Base-by-base conservation (phyloP, 2,113 vertebrate species). In the Notarius quadriscutis region DNA sequence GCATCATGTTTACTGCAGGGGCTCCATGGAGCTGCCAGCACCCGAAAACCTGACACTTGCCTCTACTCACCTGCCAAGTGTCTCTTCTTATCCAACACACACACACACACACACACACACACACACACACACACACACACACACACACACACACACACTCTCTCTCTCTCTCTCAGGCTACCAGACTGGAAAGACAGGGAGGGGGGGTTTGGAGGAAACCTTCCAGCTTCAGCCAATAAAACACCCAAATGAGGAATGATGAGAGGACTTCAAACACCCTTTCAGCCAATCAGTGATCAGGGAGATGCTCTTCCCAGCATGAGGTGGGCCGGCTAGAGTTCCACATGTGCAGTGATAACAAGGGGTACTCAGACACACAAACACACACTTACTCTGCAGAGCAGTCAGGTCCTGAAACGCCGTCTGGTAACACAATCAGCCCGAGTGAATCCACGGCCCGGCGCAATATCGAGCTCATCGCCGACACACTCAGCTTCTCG, bases 401-500 rank as follows among this genome's bases (percentile, higher is more conserved):
- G 53, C 93, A 88, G 57, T 94, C 93, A 91, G 87, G 41, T 91
- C 94, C 92, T 91, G 93, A 90, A 86, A 18, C 4, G 22, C 88
- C 18, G 41, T 80, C 91, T 0, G 91, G 94, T 82, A 96, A 85
- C 89, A 99, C 92, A 12, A 81, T 94, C 91, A 99, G 93, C n/a
- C 97, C 97, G 82, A 99, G 95, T 3, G 94, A 95, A 69, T 90
- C 92, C 89, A 98, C 89, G 0, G 98, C 98, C 88, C 97, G 93
- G 92, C 94, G 92, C 92, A 99, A 95, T 91, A 99, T 97, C 0
- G 90, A 94, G 89, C 95, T 94, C 98, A 99, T 96, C 0, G 97
- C 97, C 84, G 98, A 96, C n/a, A 96, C 97, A 0, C 93, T 94
- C 69, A 96, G 95, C 90, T 96, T 98, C 94, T 99, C 97, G 88